Evolutionary conservation across 2,888 invertebrate genomes (phyloP).

Genomic region (Caenorhabditis plicata): DNA sequence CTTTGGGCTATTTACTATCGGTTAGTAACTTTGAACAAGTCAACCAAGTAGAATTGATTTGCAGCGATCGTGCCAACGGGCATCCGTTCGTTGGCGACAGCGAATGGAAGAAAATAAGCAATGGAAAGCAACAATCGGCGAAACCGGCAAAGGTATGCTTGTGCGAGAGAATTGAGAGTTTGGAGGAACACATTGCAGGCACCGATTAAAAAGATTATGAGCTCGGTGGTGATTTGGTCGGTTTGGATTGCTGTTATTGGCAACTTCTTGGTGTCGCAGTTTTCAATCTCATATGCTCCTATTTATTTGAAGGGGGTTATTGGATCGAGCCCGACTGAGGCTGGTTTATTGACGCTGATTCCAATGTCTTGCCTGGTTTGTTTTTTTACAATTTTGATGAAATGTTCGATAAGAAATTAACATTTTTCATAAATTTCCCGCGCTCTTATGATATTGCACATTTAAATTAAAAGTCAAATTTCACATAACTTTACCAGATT

Average conservation of each 20-base stretch:
- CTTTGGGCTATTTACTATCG: conserved; percentile 43
- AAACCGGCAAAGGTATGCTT: background rate
- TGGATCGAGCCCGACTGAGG: conserved; percentile 26
- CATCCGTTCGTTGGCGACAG: conserved; percentile 38
- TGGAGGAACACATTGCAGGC: conserved; percentile 16
- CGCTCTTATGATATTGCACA: no score
- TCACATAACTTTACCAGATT: no score
- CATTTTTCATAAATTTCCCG: no score
- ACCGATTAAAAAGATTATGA: conserved; percentile 40
- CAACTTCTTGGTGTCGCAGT: conserved; percentile 44
- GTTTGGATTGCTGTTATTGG: conserved; percentile 50
- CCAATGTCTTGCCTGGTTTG: conserved; percentile 36
- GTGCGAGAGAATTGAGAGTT: background rate
- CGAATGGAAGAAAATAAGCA: conserved; percentile 34
- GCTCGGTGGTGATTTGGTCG: conserved; percentile 42
- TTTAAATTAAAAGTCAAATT: no score
- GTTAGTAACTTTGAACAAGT: no score
- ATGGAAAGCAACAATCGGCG: conserved; percentile 16
- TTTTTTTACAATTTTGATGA: no score
- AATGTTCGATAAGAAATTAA: no score
- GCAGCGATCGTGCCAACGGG: conserved; percentile 41
- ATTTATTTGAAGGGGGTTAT: conserved; percentile 43
- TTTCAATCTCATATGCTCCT: conserved; percentile 38
- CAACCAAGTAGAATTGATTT: no score
- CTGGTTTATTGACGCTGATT: conserved; percentile 39